Conservation (phyloP, 2,113 vertebrate genomes). For the Ageneiosus marmoratus region DNA sequence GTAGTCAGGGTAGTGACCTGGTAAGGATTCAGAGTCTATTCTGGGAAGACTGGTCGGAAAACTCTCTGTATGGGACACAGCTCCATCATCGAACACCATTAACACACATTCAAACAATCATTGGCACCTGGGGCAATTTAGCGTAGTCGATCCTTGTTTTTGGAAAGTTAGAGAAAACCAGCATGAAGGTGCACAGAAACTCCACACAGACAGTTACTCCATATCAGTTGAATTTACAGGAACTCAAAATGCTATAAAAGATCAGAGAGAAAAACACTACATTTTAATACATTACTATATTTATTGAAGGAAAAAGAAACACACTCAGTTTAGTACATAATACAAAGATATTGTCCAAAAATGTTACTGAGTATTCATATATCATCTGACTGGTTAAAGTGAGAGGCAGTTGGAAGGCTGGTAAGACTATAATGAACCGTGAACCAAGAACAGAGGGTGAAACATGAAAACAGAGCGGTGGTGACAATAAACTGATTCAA, state of each 20-base stretch:
- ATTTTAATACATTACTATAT: constrained; percentile 65
- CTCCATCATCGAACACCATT: neutral
- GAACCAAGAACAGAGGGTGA: constrained; percentile 45
- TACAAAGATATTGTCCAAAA: constrained; percentile 69
- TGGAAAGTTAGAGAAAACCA: neutral
- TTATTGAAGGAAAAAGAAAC: constrained; percentile 76
- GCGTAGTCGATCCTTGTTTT: neutral
- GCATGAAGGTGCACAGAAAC: neutral
- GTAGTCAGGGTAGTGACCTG: neutral
- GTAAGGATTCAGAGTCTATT: neutral
- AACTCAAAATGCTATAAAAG: neutral
- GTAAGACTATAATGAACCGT: constrained; percentile 63
- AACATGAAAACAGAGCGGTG: constrained; percentile 28
- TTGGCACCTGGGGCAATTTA: neutral
- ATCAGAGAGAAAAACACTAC: neutral
- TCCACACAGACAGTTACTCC: neutral
- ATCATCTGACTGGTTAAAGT: constrained; percentile 69
- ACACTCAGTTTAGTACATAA: constrained; percentile 75
- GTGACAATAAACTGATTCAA: constrained; percentile 51
- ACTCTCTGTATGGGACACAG: neutral
- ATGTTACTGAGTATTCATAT: constrained; percentile 68
- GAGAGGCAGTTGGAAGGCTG: constrained; percentile 79
- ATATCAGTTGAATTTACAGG: neutral
- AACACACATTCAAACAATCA: neutral
- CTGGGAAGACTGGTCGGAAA: neutral